phyloP scores from a whole-genome alignment of 64 coral and sea anemone genomes.

The Orbicella faveolata region DNA sequence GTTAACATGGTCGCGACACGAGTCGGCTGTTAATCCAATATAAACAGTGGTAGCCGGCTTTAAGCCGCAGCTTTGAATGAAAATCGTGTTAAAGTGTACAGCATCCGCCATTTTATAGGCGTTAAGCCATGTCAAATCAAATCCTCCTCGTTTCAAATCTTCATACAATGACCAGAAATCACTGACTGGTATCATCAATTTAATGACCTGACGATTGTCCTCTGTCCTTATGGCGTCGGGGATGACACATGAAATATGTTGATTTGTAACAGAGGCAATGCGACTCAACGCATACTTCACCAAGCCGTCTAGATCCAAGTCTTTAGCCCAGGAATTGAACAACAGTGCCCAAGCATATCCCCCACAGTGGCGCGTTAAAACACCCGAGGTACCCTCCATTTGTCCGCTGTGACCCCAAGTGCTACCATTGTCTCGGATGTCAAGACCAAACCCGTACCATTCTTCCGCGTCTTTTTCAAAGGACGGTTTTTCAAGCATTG shows the following conservation, averaged over 20 bases:
- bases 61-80: not conserved
- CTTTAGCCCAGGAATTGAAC: slow-evolving; percentile 54
- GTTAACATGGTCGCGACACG: not conserved
- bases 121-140: slow-evolving; percentile 32
- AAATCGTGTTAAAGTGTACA: slow-evolving; percentile 25
- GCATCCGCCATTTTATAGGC: not conserved
- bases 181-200: not conserved
- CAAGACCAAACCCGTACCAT: slow-evolving; percentile 49
- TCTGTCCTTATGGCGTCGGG: not conserved
- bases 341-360: slow-evolving; percentile 40
- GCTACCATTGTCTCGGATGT: slow-evolving; percentile 16
- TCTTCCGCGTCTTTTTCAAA: slow-evolving; percentile 23
- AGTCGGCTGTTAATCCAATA: slow-evolving; percentile 23
- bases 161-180: slow-evolving; percentile 22
- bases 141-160: not conserved
- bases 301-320: slow-evolving; percentile 19
- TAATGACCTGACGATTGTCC: slow-evolving; percentile 14
- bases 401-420: slow-evolving; percentile 42
- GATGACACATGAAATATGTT: not conserved
- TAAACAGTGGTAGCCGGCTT: not conserved
- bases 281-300: slow-evolving; percentile 27
- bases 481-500: slow-evolving; percentile 28
- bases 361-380: slow-evolving; percentile 15
- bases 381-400: slow-evolving; percentile 42
- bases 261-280: not conserved